These are phyloP conservation scores for Morus bassanus DNA, from an alignment of 2,797 vertebrate species.

Conservation along the genomic window DNA sequence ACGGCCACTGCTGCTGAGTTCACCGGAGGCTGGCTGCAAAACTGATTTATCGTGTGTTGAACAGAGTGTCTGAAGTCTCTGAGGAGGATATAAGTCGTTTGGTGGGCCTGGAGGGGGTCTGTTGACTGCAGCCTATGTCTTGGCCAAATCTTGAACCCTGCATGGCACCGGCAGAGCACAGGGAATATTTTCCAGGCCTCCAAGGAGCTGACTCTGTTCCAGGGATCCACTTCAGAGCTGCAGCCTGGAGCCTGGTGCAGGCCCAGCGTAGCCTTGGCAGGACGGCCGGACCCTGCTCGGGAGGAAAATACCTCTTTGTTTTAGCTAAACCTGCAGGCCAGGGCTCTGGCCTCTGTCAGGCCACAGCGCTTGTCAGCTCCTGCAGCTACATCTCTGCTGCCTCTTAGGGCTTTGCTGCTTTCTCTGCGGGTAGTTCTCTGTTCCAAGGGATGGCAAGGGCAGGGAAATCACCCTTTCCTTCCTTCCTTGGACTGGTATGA, in stretches of 20 bases:
- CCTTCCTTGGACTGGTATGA: not conserved
- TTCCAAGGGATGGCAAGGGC: not conserved
- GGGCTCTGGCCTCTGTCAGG: not conserved
- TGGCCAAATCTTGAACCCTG: not conserved
- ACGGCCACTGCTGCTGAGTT: not conserved
- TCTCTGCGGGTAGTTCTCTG: accelerated
- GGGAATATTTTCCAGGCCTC: conserved; percentile 28
- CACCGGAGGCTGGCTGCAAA: not conserved
- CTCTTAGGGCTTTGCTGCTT: not conserved
- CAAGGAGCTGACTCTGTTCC: not conserved
- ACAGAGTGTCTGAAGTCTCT: not conserved
- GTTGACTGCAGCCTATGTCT: not conserved
- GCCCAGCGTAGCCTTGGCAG: not conserved
- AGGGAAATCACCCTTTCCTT: not conserved
- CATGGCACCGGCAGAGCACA: not conserved
- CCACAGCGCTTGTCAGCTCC: not conserved
- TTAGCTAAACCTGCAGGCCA: not conserved
- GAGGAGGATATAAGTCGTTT: not conserved
- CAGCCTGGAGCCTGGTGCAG: not conserved
- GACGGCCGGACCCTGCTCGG: not conserved
- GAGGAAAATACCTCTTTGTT: not conserved
- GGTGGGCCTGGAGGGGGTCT: not conserved
- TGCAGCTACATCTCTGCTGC: not conserved
- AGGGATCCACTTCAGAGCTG: not conserved
- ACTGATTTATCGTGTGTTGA: conserved; percentile 1